Conservation (phyloP, 2,888 invertebrate genomes). For the Acholoe squamosa region DNA sequence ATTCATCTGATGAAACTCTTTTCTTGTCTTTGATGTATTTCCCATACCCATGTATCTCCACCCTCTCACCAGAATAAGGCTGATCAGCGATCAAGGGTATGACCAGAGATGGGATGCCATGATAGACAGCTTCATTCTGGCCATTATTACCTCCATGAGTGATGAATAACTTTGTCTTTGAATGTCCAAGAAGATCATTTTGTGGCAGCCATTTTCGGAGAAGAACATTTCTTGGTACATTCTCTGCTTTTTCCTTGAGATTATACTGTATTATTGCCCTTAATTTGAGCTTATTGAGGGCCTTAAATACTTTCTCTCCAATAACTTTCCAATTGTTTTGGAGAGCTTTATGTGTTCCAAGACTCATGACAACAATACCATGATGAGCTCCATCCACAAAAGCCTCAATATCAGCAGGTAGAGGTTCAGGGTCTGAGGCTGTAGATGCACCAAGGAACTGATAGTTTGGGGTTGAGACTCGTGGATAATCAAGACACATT, state of each 20-base stretch:
- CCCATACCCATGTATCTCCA: conserved; percentile 33
- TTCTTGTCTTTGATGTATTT: background rate
- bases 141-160: conserved; percentile 53
- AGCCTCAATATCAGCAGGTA: background rate
- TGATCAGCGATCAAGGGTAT: conserved; percentile 1
- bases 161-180: conserved; percentile 1
- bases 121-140: conserved; percentile 41
- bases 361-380: background rate
- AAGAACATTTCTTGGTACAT: conserved; percentile 38
- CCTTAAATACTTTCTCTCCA: background rate
- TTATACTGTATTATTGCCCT: background rate
- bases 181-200: conserved; percentile 30
- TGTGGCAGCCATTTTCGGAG: conserved; percentile 42
- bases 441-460: background rate
- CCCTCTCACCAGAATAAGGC: background rate
- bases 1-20: conserved; percentile 1
- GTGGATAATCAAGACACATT: conserved; percentile 45
- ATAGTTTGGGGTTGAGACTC: background rate
- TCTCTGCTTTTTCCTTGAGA: background rate
- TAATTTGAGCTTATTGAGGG: background rate
- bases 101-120: conserved; percentile 18
- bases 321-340: too few relatives aligned
- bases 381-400: background rate
- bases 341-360: background rate
- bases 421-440: background rate